Conservation (phyloP, 2,888 invertebrate genomes). For the Panzeria rudis region DNA sequence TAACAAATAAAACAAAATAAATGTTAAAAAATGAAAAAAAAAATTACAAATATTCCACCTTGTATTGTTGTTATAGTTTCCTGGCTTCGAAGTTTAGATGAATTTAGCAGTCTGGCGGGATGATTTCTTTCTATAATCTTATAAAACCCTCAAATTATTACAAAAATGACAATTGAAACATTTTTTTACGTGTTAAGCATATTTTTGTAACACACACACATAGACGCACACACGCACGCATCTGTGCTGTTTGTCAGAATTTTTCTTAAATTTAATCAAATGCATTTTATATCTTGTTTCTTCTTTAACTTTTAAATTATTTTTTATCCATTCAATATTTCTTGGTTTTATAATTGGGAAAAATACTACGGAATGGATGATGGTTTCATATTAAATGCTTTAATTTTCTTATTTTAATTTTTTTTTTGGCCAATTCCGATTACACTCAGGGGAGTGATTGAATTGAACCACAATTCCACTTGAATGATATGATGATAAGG, state of each 20-base stretch:
- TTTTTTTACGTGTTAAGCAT: slow-evolving; percentile 68
- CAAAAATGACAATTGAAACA: slow-evolving; percentile 69
- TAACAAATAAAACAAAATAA: slow-evolving; percentile 22
- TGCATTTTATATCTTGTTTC: not conserved
- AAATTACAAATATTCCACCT: slow-evolving; percentile 25
- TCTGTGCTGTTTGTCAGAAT: slow-evolving; percentile 34
- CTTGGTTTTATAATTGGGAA: slow-evolving; percentile 58
- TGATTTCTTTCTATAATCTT: slow-evolving; percentile 57
- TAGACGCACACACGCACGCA: not conserved
- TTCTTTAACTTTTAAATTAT: slow-evolving; percentile 14
- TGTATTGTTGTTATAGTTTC: not conserved
- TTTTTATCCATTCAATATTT: slow-evolving; percentile 21
- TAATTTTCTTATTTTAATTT: slow-evolving; percentile 50
- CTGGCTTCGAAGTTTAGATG: slow-evolving; percentile 6
- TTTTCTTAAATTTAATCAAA: slow-evolving; percentile 33
- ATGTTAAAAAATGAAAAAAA: slow-evolving; percentile 19
- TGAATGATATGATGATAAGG: slow-evolving; percentile 63
- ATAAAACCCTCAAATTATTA: slow-evolving; percentile 62
- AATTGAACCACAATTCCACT: slow-evolving; percentile 69
- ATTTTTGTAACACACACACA: slow-evolving; percentile 12
- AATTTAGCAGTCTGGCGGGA: not conserved
- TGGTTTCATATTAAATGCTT: slow-evolving; percentile 59
- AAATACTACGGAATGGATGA: slow-evolving; percentile 1
- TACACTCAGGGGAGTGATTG: slow-evolving; percentile 71
- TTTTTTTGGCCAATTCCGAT: slow-evolving; percentile 58